Conservation (phyloP, 2,888 invertebrate genomes). For the Volucella bombylans region DNA sequence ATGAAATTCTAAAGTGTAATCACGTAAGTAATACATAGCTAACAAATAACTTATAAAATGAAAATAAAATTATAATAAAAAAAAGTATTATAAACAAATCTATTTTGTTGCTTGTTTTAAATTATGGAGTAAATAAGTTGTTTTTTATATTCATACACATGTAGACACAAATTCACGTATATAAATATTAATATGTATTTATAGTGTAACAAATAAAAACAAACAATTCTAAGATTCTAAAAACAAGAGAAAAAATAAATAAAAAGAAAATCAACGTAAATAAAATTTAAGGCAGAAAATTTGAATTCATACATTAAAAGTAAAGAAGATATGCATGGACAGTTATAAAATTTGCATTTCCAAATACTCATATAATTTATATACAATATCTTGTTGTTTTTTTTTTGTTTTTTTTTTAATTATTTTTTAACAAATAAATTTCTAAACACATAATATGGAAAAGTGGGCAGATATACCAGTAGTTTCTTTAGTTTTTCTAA, state of each 20-base stretch:
- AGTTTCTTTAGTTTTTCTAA: neutral
- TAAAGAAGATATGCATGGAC: slow-evolving; percentile 58
- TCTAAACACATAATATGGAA: too few species aligned
- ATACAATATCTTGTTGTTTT: too few species aligned
- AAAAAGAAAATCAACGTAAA: slow-evolving; percentile 50
- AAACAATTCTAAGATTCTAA: slow-evolving; percentile 64
- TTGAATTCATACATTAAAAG: slow-evolving; percentile 55
- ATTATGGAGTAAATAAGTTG: slow-evolving; percentile 61
- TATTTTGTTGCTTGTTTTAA: slow-evolving; percentile 71
- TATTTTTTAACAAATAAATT: too few species aligned
- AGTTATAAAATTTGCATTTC: slow-evolving; percentile 21
- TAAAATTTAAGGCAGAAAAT: slow-evolving; percentile 49
- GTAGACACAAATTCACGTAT: slow-evolving; percentile 70
- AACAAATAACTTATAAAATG: slow-evolving; percentile 65
- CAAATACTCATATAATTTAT: neutral
- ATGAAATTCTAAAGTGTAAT: slow-evolving; percentile 73
- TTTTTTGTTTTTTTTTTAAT: too few species aligned
- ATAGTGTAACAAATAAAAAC: slow-evolving; percentile 57
- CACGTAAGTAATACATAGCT: slow-evolving; percentile 70
- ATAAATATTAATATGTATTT: slow-evolving; percentile 46
- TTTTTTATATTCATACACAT: slow-evolving; percentile 73
- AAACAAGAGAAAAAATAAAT: slow-evolving; percentile 32
- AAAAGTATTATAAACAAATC: slow-evolving; percentile 49
- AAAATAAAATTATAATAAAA: slow-evolving; percentile 46
- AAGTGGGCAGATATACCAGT: neutral